Percentiles rank a stretch among this genome's conserved stretches.
Evolutionary conservation across 2,113 vertebrate genomes (phyloP).

Genomic region (Solea senegalensis): DNA sequence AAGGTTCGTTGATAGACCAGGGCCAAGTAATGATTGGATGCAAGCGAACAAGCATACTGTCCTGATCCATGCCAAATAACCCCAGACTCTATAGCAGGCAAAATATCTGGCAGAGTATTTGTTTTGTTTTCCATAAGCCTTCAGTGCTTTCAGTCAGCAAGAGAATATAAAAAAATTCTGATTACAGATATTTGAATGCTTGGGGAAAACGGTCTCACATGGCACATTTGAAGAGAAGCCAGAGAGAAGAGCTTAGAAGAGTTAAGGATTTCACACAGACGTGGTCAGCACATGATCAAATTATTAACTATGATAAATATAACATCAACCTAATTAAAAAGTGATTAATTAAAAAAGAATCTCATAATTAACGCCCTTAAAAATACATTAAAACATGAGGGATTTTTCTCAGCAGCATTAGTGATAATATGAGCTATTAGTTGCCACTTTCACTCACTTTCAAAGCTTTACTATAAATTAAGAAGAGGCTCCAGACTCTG

Average conservation of each 20-base stretch:
- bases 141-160: slow-evolving; percentile 15
- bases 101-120: slow-evolving; percentile 47
- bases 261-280: slow-evolving; percentile 2
- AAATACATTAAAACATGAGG: too few species aligned
- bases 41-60: slow-evolving; percentile 23
- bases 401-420: too few species aligned
- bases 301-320: slow-evolving; percentile 3
- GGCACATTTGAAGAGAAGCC: slow-evolving; percentile 15
- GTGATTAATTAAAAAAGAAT: too few species aligned
- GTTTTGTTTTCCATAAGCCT: slow-evolving; percentile 29
- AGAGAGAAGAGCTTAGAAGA: slow-evolving; percentile 2
- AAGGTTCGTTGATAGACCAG: slow-evolving; percentile 34
- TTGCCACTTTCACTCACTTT: slow-evolving; percentile 5
- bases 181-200: slow-evolving; percentile 30
- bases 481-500: neutral
- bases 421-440: neutral
- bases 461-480: neutral
- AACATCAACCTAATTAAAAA: neutral
- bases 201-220: slow-evolving; percentile 26
- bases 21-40: slow-evolving; percentile 39
- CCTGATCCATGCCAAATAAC: slow-evolving; percentile 39
- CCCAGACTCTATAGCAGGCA: slow-evolving; percentile 29
- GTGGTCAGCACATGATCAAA: slow-evolving; percentile 11
- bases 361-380: too few species aligned
- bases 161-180: neutral